phyloP scores from a whole-genome alignment of 2,797 vertebrate species.

The Momotus momota region DNA sequence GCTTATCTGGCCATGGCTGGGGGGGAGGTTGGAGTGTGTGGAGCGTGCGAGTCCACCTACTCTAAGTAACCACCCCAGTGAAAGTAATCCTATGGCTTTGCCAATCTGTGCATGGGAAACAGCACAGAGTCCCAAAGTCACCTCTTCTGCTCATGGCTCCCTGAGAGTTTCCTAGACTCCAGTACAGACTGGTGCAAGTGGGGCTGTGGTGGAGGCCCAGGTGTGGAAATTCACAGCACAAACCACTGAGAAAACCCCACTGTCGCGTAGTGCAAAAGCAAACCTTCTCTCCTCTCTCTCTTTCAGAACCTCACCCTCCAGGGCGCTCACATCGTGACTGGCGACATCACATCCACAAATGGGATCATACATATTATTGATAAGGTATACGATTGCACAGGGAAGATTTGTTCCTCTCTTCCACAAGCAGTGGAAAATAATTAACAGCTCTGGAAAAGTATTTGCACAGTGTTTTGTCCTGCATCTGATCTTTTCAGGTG shows the following conservation, averaged over 20 bases:
- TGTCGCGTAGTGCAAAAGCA: accelerated
- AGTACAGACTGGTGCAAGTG: accelerated
- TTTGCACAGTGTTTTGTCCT: neutral
- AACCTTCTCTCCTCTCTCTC: neutral
- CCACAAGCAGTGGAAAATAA: neutral
- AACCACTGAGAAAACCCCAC: neutral
- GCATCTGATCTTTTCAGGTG: neutral
- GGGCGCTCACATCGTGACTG: slow-evolving; percentile 81
- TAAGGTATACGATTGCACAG: slow-evolving; percentile 75
- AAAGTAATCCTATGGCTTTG: neutral
- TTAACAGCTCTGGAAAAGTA: neutral
- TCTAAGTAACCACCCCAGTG: neutral
- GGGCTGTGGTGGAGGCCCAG: accelerated
- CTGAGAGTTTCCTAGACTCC: too few relatives aligned
- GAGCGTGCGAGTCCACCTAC: neutral
- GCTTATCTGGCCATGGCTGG: neutral
- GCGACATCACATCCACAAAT: slow-evolving; percentile 86
- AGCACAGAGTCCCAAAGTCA: neutral
- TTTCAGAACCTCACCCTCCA: slow-evolving; percentile 83
- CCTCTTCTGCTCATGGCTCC: accelerated
- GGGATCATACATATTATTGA: slow-evolving; percentile 91
- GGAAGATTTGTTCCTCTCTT: neutral
- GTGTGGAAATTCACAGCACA: neutral
- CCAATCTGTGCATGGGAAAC: accelerated
- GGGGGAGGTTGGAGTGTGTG: too few relatives aligned